Conservation (phyloP, 2,797 vertebrate genomes). For the Syndactyla subalaris region DNA sequence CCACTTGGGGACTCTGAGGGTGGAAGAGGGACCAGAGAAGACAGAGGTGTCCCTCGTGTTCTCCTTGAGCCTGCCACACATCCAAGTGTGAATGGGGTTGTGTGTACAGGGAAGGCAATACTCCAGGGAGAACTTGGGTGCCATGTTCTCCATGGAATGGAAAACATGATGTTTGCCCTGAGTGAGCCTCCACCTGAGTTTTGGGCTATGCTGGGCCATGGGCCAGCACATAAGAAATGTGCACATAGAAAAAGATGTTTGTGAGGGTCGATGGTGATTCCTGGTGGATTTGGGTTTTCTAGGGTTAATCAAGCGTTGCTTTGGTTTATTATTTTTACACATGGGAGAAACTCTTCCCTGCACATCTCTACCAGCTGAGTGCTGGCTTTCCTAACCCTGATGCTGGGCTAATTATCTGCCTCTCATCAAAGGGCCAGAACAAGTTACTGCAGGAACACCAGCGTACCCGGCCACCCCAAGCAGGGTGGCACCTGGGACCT, state of each 20-base stretch:
- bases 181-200: not conserved
- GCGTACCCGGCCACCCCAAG: not conserved
- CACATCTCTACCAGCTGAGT: not conserved
- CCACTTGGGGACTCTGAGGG: not conserved
- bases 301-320: not conserved
- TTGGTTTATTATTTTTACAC: not conserved
- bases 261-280: not conserved
- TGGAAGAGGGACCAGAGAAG: not conserved
- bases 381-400: not conserved
- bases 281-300: not conserved
- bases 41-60: not conserved
- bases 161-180: not conserved
- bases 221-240: rapidly evolving
- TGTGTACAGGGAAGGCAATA: not conserved
- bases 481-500: not conserved
- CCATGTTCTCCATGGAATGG: not conserved
- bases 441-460: conserved; percentile 12
- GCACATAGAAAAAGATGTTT: not conserved
- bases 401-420: not conserved
- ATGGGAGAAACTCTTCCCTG: not conserved
- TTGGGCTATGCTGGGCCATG: not conserved
- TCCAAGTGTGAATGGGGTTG: not conserved
- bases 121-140: not conserved
- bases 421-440: not conserved
- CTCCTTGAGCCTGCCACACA: not conserved